Base-by-base conservation (phyloP, 2,113 vertebrate genomes). In the Sturnira hondurensis region DNA sequence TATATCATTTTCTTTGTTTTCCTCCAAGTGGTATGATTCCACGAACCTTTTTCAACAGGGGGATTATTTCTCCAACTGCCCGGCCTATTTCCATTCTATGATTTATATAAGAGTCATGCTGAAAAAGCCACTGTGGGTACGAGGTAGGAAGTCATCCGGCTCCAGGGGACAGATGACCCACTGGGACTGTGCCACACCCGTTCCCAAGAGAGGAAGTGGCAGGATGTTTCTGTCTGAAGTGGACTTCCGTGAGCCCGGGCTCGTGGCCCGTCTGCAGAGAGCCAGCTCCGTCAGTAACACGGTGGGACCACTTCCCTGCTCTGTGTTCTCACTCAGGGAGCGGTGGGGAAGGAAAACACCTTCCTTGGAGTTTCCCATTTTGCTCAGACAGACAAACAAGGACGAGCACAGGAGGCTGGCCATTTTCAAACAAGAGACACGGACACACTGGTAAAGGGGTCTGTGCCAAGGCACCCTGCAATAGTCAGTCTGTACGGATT, bases 111-210 rank as follows among this genome's bases (percentile, higher is more conserved):
- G 94, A 97, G 91, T 77, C 65, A 43, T 47, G 28, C 65, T 94
- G 96, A 80, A 89, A 95, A 90, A 73, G 58, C 86, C 67, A 14
- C 31, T 77, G 95, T 63, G 74, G 78, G 87, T 80, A 63, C 24
- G 41, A 96, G 61, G 87, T 77, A 91, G 97, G 96, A 90, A 92
- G 92, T 88, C 78, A 96, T 90, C 65, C 92, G 84, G 96, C 95
- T 97, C 90, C 54, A 76, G 92, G 96, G 97, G 95, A 96, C 96
- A 97, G 73, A 74, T 94, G 96, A 96, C 92, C 96, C 91, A 81
- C 95, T 96, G 96, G 95, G 96, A 94, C 47, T 73, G 96, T 95
- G 96, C 92, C 88, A 80, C 36, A 68, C 68, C 95, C 71, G 87
- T 94, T 89, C 96, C 88, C 94, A 45, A 91, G 95, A 96, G 89